phyloP scores from a whole-genome alignment of 2,797 vertebrate species.

The Karalla daura region DNA sequence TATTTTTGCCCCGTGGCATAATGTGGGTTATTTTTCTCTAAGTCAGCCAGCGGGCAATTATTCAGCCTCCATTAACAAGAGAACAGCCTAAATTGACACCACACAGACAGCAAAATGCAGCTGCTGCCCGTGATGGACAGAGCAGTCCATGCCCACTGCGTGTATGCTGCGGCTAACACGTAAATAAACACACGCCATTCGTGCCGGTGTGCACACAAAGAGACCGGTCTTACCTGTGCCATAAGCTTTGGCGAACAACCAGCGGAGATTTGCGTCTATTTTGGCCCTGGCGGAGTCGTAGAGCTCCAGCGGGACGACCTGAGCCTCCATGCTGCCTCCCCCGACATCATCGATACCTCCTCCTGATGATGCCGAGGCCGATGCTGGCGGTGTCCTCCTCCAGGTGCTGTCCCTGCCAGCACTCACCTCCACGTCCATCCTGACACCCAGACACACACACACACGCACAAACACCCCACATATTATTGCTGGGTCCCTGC shows the following conservation, averaged over 20 bases:
- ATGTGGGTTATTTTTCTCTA: neutral
- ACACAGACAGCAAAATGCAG: neutral
- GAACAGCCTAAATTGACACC: too few relatives aligned
- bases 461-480: too few relatives aligned
- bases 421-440: constrained; percentile 90
- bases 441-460: constrained; percentile 48
- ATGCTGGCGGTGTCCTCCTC: constrained; percentile 88
- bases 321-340: constrained; percentile 80
- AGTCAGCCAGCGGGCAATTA: neutral
- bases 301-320: constrained; percentile 88
- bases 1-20: too few relatives aligned
- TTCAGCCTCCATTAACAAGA: neutral
- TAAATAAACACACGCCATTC: neutral
- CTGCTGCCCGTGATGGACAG: neutral
- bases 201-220: neutral
- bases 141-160: neutral
- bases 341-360: constrained; percentile 36
- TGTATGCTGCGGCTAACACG: neutral
- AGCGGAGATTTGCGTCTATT: constrained; percentile 97
- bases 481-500: too few relatives aligned
- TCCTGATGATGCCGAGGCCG: too few relatives aligned
- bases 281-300: constrained; percentile 97
- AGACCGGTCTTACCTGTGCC: constrained; percentile 89
- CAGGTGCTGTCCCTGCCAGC: constrained; percentile 85
- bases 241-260: constrained; percentile 96